Evolutionary conservation across 1,140 invertebrate species (phyloP), one percentile per base, ranked within the genome.

Genomic region (Papilio glaucus): DNA sequence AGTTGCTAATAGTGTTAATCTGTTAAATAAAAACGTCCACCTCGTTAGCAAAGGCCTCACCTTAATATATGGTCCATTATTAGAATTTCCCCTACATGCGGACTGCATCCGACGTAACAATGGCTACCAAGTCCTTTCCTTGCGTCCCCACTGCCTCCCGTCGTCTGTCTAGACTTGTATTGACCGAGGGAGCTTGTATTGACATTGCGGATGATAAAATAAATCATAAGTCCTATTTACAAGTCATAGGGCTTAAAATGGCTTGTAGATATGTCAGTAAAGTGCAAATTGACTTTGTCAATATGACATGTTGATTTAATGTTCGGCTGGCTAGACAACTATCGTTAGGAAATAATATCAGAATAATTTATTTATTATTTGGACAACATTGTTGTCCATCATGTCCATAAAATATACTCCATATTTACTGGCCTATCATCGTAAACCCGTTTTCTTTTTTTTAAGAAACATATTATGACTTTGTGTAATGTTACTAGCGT

Each of bases 121-220:
- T 21, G 7, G 18, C 21, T n/a, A n/a, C n/a, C n/a, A n/a, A n/a
- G 18, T 49, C 7, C 12, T 49, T 49, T 18, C 45, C 45, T 9
- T 24, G 7, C 18, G 21, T 10, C 8, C 21, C 18, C 6, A 2
- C 10, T 8, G 8, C 45, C 18, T 49, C 45, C 15, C 42, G 1
- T 21, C 18, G 18, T 9, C 45, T 49, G 45, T 49, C 45, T 49
- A 49, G 45, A 49, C 45, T 5, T 49, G 45, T 49, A 49, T 49
- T 18, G 45, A 49, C 45, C 21, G 18, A 15, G 7, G 18, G 12
- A 21, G 18, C 45, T 49, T 8, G 5, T 49, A 21, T 49, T 21
- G 21, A 45, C 9, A 49, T 24, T 49, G 7, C 18, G 0, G 5
- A 49, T 21, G 4, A 3, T 21, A 24, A 18, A 21, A 18, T 49